A percentile compares a stretch with the other conserved stretches of the same genome.
phyloP scores from a whole-genome alignment of 2,888 invertebrate genomes.

The Sarcophaga rosellei region DNA sequence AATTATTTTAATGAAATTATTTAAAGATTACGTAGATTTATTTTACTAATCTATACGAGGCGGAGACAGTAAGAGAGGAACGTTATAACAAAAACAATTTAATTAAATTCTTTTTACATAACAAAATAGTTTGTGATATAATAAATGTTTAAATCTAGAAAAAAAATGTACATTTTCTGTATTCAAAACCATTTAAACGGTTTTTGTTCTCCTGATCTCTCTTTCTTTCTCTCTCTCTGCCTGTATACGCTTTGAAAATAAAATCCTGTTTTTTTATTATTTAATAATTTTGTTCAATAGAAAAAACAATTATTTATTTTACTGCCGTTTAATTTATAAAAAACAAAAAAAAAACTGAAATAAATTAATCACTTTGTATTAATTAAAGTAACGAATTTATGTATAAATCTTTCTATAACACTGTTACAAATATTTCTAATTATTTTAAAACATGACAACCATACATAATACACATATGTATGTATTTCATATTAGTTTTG shows the following conservation, averaged over 20 bases:
- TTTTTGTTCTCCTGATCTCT: neutral
- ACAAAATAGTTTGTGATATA: neutral
- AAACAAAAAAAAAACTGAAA: neutral
- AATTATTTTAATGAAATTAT: neutral
- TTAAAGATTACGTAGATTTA: neutral
- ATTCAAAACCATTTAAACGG: neutral
- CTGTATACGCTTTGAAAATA: neutral
- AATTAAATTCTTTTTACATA: neutral
- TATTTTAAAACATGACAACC: neutral
- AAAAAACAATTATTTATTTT: too few relatives aligned
- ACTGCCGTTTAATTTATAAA: neutral
- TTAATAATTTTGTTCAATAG: neutral
- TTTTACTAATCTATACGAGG: neutral
- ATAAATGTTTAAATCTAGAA: neutral
- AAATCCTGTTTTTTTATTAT: neutral
- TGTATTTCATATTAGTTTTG: neutral
- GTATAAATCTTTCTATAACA: neutral
- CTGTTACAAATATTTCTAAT: neutral
- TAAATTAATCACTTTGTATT: neutral
- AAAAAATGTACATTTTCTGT: neutral
- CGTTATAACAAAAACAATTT: neutral
- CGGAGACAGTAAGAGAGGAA: neutral
- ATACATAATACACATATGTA: neutral
- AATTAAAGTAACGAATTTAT: constrained; percentile 34
- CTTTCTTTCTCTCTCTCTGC: neutral